Evolutionary conservation across 2,113 vertebrate genomes (phyloP).

Genomic region (Serinus canaria): DNA sequence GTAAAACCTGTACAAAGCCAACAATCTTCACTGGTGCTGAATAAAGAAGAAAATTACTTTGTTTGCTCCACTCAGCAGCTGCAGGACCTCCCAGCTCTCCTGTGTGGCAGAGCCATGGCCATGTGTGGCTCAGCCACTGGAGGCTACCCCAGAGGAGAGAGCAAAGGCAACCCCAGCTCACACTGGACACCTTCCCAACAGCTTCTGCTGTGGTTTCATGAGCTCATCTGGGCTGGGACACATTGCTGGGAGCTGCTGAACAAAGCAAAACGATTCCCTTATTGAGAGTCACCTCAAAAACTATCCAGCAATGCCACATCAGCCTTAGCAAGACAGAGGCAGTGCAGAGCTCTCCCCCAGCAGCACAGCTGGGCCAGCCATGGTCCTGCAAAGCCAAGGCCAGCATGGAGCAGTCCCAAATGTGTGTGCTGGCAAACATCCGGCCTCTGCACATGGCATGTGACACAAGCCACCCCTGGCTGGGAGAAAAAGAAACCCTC

Average conservation of each 20-base stretch:
- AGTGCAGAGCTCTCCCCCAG: background rate
- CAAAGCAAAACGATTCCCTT: background rate
- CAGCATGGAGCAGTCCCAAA: background rate
- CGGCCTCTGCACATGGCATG: rapidly evolving
- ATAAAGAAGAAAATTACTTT: background rate
- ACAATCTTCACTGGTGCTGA: background rate
- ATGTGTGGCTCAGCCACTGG: background rate
- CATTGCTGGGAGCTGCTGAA: background rate
- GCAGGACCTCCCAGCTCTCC: background rate
- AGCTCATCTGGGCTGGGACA: background rate
- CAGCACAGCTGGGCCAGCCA: background rate
- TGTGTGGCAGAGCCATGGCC: background rate
- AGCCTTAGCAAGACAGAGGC: background rate
- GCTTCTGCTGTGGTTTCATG: background rate
- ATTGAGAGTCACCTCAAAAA: background rate
- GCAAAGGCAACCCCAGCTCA: background rate
- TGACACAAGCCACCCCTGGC: background rate
- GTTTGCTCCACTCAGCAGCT: background rate
- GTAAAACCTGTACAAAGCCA: background rate
- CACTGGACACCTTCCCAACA: background rate
- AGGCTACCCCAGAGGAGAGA: background rate
- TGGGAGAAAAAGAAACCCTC: background rate
- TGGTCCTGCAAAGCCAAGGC: background rate
- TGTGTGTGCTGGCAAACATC: background rate
- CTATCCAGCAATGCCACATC: background rate